Conservation (phyloP, 2,113 vertebrate species). For the Sylvia atricapilla region DNA sequence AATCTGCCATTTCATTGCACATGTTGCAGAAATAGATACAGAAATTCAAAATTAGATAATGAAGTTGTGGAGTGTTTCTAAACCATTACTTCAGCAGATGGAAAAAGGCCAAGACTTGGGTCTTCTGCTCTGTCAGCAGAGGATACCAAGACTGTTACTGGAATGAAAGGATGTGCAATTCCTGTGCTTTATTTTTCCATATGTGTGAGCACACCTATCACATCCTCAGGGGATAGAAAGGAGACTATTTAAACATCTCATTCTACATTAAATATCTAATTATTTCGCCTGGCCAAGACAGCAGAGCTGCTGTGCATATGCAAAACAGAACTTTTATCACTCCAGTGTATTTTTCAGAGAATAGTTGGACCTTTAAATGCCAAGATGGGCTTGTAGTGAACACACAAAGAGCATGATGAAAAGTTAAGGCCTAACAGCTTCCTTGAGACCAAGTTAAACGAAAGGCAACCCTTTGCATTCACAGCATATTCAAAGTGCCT, state of each 20-base stretch:
- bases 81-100: conserved; percentile 35
- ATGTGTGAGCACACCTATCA: background rate
- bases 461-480: background rate
- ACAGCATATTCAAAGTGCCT: background rate
- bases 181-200: background rate
- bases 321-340: background rate
- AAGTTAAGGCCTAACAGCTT: background rate
- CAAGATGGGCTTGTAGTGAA: background rate
- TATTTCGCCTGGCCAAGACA: fast-evolving
- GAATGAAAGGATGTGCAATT: fast-evolving
- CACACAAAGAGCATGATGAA: background rate
- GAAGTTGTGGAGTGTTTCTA: background rate
- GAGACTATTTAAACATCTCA: background rate
- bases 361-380: background rate
- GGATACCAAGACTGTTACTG: background rate
- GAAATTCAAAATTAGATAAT: conserved; percentile 26
- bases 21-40: background rate
- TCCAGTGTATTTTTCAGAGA: background rate
- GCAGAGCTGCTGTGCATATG: background rate
- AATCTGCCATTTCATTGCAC: conserved; percentile 30
- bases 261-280: background rate
- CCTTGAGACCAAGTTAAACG: background rate
- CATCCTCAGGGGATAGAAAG: background rate
- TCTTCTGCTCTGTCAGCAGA: background rate
- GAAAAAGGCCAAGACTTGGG: background rate